phyloP scores from a whole-genome alignment of 1,140 invertebrate genomes.

The Leptonema lineaticorne region DNA sequence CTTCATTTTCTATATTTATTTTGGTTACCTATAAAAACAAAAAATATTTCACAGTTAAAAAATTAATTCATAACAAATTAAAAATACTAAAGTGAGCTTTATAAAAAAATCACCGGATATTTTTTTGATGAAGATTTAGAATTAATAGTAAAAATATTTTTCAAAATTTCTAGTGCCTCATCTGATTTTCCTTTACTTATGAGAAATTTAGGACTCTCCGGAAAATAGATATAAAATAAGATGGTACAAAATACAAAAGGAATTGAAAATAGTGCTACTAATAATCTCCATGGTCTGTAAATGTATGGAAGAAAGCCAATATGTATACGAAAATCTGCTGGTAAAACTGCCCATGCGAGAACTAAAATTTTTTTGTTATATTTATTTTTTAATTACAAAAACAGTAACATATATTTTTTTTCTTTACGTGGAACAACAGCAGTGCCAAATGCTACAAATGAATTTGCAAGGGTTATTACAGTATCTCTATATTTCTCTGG shows the following conservation, averaged over 20 bases:
- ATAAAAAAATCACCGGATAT: slow-evolving; percentile 28
- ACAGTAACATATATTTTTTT: too few relatives aligned
- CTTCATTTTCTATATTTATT: neutral
- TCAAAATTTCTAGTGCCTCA: slow-evolving; percentile 58
- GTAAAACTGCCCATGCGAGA: slow-evolving; percentile 60
- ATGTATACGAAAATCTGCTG: slow-evolving; percentile 46
- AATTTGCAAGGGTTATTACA: slow-evolving; percentile 53
- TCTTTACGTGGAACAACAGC: slow-evolving; percentile 57
- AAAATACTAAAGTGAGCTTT: neutral
- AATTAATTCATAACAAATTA: slow-evolving; percentile 20
- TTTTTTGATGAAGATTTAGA: slow-evolving; percentile 44
- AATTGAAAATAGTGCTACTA: slow-evolving; percentile 55
- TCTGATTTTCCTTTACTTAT: slow-evolving; percentile 57
- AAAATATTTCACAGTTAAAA: neutral
- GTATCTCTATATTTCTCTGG: slow-evolving; percentile 36
- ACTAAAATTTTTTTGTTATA: slow-evolving; percentile 43
- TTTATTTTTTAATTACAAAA: neutral
- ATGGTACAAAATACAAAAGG: slow-evolving; percentile 54
- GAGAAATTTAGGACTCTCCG: slow-evolving; percentile 72
- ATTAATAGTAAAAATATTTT: slow-evolving; percentile 58
- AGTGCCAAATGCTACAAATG: slow-evolving; percentile 61
- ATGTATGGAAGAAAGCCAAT: slow-evolving; percentile 44
- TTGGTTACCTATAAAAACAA: slow-evolving; percentile 7
- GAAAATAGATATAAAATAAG: slow-evolving; percentile 56
- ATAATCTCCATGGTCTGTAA: slow-evolving; percentile 61